phyloP scores from a whole-genome alignment of 2,888 invertebrate genomes.

The Drosophila hamatofila region DNA sequence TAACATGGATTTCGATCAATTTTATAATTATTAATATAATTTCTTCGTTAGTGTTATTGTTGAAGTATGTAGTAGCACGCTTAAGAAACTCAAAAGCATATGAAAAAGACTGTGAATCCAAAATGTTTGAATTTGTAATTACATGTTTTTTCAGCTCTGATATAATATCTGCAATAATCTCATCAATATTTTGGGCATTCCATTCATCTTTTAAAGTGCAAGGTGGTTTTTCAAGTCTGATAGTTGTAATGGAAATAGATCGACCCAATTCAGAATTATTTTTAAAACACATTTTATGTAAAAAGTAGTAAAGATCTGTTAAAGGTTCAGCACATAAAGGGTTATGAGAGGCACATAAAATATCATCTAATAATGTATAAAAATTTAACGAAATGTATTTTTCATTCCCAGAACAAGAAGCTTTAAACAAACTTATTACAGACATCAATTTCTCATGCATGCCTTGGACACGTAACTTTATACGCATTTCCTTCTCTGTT shows the following conservation, averaged over 20 bases:
- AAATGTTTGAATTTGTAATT: conserved; percentile 28
- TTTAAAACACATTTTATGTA: conserved; percentile 87
- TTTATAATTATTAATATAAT: conserved; percentile 88
- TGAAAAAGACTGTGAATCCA: conserved; percentile 91
- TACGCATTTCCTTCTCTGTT: conserved; percentile 92
- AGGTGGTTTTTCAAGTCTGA: conserved; percentile 91
- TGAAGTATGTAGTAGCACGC: conserved; percentile 86
- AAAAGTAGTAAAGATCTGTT: conserved; percentile 87
- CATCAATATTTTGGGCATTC: conserved; percentile 89
- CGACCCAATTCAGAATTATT: conserved; percentile 86
- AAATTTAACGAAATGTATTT: conserved; percentile 82
- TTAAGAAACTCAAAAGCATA: conserved; percentile 93
- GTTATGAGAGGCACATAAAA: conserved; percentile 87
- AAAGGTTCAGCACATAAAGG: conserved; percentile 91
- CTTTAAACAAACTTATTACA: conserved; percentile 82
- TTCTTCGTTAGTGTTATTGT: conserved; percentile 86
- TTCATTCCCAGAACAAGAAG: conserved; percentile 82
- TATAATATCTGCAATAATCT: conserved; percentile 89
- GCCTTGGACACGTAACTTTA: conserved; percentile 89
- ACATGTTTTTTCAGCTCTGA: conserved; percentile 86
- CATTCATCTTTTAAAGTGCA: conserved; percentile 92
- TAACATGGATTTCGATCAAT: conserved; percentile 91
- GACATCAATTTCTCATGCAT: conserved; percentile 85
- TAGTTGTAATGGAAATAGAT: conserved; percentile 89
- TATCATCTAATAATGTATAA: conserved; percentile 76